Evolutionary conservation across 2,113 vertebrate species (phyloP), one percentile per base, ranked within the genome.

Genomic region (Saimiri boliviensis): DNA sequence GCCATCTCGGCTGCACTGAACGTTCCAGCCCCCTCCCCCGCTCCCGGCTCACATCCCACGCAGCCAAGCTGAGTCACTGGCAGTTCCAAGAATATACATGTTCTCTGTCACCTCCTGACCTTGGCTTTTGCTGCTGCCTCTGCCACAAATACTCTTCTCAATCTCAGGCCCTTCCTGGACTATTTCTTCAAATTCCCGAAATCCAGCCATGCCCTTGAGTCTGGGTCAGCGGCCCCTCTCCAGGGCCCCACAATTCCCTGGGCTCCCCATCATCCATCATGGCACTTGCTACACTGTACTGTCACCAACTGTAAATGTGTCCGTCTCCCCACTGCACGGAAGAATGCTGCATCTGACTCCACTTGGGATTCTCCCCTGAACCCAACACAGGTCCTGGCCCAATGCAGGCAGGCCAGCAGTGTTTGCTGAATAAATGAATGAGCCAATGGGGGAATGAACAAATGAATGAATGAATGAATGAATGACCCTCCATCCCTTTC

Each of bases 1-100:
- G 32, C 77, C 70, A 0, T 2, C 16, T 8, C 0, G 0, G 3
- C 42, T 2, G 20, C 13, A 2, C 76, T 20, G 16, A 2, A 30
- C 0, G 0, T 47, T 1, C 40, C 60, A 3, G n/a, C 32, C 4
- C 32, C 73, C 60, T 20, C 14, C 6, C 2, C 12, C 37, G 8
- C 35, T 12, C 27, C 66, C n/a, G 0, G 7, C 94, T 45, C 42
- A 12, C 9, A 9, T 49, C 86, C 49, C 47, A 25, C 30, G 40
- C 47, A 10, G 21, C 54, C 84, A 77, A 6, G 74, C 80, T 35
- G 85, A n/a, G 91, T 63, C 87, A 16, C 66, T 25, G 42, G 80
- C 47, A 23, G 49, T 35, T 77, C 47, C 87, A 56, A 86, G 30
- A 77, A 77, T 25, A 25, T 1, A 25, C 47, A 13, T 4, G 52